Evolutionary conservation across 2,113 vertebrate species (phyloP).

Genomic region (Hyperopisus bebe): DNA sequence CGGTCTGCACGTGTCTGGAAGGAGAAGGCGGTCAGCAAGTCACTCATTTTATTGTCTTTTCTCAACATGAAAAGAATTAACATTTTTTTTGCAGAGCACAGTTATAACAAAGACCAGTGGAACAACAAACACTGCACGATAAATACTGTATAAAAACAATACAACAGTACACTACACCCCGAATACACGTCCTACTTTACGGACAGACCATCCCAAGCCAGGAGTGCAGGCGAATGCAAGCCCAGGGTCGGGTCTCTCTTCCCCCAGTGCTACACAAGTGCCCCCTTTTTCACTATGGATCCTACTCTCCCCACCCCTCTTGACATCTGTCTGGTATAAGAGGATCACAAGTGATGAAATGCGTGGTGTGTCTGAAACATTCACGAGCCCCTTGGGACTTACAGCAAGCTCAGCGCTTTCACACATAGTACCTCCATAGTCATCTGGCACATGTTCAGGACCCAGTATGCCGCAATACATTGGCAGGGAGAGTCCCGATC

Average conservation of each 20-base stretch:
- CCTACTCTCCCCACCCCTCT: neutral
- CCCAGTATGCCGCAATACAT: neutral
- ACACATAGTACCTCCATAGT: neutral
- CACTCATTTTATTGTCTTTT: neutral
- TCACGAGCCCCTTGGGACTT: neutral
- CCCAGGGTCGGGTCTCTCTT: neutral
- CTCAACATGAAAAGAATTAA: neutral
- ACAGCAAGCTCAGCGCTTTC: neutral
- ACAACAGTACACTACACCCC: neutral
- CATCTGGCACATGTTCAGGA: neutral
- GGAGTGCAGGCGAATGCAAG: neutral
- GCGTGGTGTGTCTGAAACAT: neutral
- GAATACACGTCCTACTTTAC: neutral
- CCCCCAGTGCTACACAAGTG: neutral
- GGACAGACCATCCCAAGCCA: neutral
- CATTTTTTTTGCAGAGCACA: neutral
- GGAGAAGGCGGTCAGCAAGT: neutral
- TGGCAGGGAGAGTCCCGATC: neutral
- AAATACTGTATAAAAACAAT: neutral
- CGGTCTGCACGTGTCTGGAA: conserved; percentile 81
- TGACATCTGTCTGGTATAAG: neutral
- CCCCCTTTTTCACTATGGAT: neutral
- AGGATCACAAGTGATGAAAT: neutral
- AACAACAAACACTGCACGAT: neutral
- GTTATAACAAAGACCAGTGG: neutral